A percentile compares a stretch with the other conserved stretches of the same genome.
Conservation (phyloP, 2,888 invertebrate species). For the Panzeria rudis region DNA sequence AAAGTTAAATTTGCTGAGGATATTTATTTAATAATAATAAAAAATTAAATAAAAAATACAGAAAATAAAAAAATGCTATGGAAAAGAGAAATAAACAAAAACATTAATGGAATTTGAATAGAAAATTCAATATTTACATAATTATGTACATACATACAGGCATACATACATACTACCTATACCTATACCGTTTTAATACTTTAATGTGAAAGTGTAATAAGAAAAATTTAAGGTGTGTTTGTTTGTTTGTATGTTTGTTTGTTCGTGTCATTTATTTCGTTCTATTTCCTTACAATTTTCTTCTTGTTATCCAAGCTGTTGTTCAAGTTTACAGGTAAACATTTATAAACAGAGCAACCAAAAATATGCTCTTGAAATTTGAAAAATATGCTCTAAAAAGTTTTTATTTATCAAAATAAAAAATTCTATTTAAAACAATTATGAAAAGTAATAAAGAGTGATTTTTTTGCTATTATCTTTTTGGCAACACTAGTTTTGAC, state of each 20-base stretch:
- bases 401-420: too few species aligned
- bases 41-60: constrained; percentile 13
- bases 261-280: constrained; percentile 20
- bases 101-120: constrained; percentile 15
- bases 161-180: too few species aligned
- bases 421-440: too few species aligned
- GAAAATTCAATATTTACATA: constrained; percentile 24
- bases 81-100: constrained; percentile 13
- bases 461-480: too few species aligned
- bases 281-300: constrained; percentile 29
- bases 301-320: constrained; percentile 24
- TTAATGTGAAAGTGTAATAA: constrained; percentile 25
- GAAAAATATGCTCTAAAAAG: too few species aligned
- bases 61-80: background rate
- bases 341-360: constrained; percentile 56
- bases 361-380: too few species aligned
- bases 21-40: constrained; percentile 44
- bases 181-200: constrained; percentile 38
- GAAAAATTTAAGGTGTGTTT: constrained; percentile 34
- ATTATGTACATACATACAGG: too few species aligned
- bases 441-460: too few species aligned
- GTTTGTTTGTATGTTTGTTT: constrained; percentile 28
- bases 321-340: constrained; percentile 52
- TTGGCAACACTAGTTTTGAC: too few species aligned
- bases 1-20: constrained; percentile 46